Conservation (phyloP, 2,888 invertebrate genomes). For the Gibbula magus region DNA sequence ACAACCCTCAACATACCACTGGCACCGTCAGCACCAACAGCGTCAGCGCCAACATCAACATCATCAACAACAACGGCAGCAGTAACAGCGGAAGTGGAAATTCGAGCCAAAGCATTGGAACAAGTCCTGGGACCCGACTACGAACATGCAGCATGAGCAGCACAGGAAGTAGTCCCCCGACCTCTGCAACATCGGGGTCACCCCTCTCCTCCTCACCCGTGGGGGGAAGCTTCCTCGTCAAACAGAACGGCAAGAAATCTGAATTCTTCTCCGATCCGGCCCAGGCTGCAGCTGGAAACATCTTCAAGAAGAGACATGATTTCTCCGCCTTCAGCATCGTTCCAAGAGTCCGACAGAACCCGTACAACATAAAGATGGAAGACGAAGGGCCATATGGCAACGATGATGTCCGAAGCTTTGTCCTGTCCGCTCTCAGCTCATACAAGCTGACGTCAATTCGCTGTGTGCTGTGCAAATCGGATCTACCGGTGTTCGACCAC, state of each 20-base stretch:
- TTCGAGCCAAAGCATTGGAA: slow-evolving; percentile 8
- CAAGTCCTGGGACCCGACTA: slow-evolving; percentile 40
- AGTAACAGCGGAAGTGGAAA: slow-evolving; percentile 24
- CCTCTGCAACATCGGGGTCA: slow-evolving; percentile 63
- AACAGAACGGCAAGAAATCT: slow-evolving; percentile 39
- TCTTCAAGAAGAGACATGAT: slow-evolving; percentile 94
- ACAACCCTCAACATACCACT: slow-evolving; percentile 76
- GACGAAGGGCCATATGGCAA: slow-evolving; percentile 99
- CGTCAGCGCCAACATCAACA: neutral
- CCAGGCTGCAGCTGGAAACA: slow-evolving; percentile 75
- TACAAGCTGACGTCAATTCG: slow-evolving; percentile 90
- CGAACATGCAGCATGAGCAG: slow-evolving; percentile 75
- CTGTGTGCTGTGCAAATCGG: slow-evolving; percentile 88
- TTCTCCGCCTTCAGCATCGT: slow-evolving; percentile 86
- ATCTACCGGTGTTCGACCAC: slow-evolving; percentile 94
- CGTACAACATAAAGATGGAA: slow-evolving; percentile 99
- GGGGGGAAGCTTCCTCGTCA: slow-evolving; percentile 41
- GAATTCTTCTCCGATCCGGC: slow-evolving; percentile 44
- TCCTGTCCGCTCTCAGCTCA: slow-evolving; percentile 93
- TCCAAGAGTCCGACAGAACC: slow-evolving; percentile 96
- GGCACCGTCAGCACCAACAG: slow-evolving; percentile 25
- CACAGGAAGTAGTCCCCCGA: slow-evolving; percentile 73
- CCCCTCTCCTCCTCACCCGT: slow-evolving; percentile 57
- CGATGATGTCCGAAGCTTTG: slow-evolving; percentile 97
- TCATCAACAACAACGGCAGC: slow-evolving; percentile 23